Evolutionary conservation across 2,888 invertebrate genomes (phyloP).

Genomic region (Pristionchus arcanus): DNA sequence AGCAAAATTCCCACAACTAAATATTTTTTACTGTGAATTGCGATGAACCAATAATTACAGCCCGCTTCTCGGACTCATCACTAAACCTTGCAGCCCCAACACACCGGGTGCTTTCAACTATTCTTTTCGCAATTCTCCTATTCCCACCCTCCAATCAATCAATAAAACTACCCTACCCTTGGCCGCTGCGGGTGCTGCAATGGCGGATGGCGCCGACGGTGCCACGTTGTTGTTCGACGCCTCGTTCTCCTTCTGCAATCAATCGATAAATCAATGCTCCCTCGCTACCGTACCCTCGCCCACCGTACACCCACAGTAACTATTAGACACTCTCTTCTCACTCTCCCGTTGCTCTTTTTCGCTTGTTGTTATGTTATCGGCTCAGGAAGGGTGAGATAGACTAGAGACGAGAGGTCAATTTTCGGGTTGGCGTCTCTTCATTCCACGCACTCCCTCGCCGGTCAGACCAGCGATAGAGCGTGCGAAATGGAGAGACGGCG

Average conservation of each 20-base stretch:
- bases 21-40: too few species aligned
- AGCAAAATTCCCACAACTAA: too few species aligned
- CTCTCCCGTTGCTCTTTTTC: not conserved
- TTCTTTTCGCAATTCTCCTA: not conserved
- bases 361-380: conserved; percentile 46
- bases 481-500: not conserved
- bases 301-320: not conserved
- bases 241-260: conserved; percentile 54
- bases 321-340: conserved; percentile 5
- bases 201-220: not conserved
- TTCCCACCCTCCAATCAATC: not conserved
- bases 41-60: not conserved
- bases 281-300: not conserved
- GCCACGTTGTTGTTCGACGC: conserved; percentile 53
- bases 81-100: too few species aligned
- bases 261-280: not conserved
- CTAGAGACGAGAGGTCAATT: not conserved
- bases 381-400: not conserved
- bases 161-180: conserved; percentile 2
- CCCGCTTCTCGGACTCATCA: not conserved
- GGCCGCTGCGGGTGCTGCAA: not conserved
- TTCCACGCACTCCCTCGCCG: not conserved
- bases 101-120: not conserved
- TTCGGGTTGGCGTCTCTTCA: not conserved
- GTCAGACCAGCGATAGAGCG: conserved; percentile 1